These are phyloP conservation scores for Helarctos malayanus DNA, from an alignment of 2,797 vertebrate genomes.

Conservation along the genomic window DNA sequence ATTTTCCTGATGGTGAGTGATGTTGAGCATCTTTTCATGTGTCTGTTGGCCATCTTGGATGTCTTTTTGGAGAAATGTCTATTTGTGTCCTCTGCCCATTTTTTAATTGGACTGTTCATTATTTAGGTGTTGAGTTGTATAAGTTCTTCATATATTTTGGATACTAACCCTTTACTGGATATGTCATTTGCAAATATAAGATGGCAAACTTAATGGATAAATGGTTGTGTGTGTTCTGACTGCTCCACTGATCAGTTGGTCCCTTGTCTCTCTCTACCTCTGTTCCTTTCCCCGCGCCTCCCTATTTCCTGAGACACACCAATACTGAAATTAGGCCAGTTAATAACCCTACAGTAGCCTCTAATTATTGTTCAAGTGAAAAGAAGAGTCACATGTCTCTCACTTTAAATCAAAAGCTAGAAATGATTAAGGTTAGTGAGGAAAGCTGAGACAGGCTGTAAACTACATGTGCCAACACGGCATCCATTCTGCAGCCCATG, in stretches of 20 bases:
- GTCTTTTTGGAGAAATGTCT: not conserved
- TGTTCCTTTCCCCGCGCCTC: not conserved
- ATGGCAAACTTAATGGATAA: not conserved
- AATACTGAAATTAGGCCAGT: not conserved
- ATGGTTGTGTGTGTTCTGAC: not conserved
- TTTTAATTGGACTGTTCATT: not conserved
- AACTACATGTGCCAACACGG: not conserved
- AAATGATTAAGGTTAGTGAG: not conserved
- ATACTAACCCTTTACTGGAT: not conserved
- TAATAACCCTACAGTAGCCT: not conserved
- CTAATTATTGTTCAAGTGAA: not conserved
- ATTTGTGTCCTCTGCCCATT: not conserved
- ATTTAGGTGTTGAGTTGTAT: not conserved
- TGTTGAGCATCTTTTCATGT: not conserved
- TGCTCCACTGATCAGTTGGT: not conserved
- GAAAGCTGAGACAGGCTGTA: not conserved
- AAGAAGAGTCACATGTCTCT: not conserved
- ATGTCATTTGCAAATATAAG: not conserved
- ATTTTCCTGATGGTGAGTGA: not conserved
- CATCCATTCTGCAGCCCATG: not conserved
- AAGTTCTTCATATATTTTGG: not conserved
- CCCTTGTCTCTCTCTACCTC: not conserved
- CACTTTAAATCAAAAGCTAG: not conserved
- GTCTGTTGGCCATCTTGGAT: not conserved
- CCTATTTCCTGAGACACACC: not conserved